Percentiles rank a stretch among this genome's conserved stretches.
Conservation (phyloP, 1,140 invertebrate genomes). For the Proctacanthus coquilletti region DNA sequence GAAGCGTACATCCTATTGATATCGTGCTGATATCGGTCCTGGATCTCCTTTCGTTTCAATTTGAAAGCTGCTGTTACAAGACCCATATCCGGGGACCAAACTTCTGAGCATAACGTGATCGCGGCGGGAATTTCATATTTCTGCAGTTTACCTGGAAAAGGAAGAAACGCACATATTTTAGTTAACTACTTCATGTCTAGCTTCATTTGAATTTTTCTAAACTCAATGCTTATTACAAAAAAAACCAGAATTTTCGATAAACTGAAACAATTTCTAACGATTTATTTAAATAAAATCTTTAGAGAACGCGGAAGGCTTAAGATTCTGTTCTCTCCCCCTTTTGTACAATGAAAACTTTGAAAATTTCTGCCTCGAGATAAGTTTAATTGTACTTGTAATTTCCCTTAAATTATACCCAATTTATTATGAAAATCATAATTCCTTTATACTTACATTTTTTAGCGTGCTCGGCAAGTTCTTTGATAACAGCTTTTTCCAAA, state of each 20-base stretch:
- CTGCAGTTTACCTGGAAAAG: slow-evolving; percentile 53
- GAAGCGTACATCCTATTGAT: slow-evolving; percentile 87
- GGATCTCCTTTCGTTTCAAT: slow-evolving; percentile 88
- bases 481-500: slow-evolving; percentile 62
- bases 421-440: too few species aligned
- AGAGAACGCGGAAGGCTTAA: too few species aligned
- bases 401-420: too few species aligned
- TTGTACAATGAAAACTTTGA: too few species aligned
- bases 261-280: too few species aligned
- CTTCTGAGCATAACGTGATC: slow-evolving; percentile 72
- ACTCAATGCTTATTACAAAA: background rate
- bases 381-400: too few species aligned
- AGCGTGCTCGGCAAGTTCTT: slow-evolving; percentile 64
- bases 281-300: too few species aligned
- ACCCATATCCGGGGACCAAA: slow-evolving; percentile 93
- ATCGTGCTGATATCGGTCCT: slow-evolving; percentile 77
- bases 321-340: too few species aligned
- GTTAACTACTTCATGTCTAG: too few species aligned
- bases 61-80: slow-evolving; percentile 97
- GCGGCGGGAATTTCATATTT: slow-evolving; percentile 88
- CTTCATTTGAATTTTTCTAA: too few species aligned
- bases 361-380: too few species aligned
- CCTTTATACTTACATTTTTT: slow-evolving; percentile 71
- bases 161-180: too few species aligned
- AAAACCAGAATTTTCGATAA: background rate